phyloP scores from a whole-genome alignment of 2,113 vertebrate genomes.

The Oncorhynchus tshawytscha region DNA sequence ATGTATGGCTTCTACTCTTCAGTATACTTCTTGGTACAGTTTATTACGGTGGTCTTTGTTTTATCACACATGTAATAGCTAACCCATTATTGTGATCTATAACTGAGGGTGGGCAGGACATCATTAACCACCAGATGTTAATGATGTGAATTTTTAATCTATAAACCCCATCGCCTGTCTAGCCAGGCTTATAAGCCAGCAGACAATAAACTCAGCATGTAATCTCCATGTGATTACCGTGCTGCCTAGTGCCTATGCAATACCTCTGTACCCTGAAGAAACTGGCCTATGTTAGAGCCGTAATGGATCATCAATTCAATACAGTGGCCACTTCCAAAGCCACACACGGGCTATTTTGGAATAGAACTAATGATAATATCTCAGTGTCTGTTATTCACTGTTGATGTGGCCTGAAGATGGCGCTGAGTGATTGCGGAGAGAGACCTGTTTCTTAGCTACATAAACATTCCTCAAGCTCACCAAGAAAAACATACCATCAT shows the following conservation, averaged over 20 bases:
- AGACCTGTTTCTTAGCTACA: constrained; percentile 43
- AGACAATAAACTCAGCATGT: constrained; percentile 64
- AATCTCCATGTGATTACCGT: constrained; percentile 61
- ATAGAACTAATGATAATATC: constrained; percentile 33
- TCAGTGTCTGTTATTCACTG: background rate
- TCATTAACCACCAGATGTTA: constrained; percentile 52
- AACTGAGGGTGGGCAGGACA: constrained; percentile 41
- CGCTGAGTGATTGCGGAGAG: constrained; percentile 34
- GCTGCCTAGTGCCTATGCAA: constrained; percentile 62
- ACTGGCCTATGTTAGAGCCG: constrained; percentile 52
- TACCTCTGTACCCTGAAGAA: constrained; percentile 60
- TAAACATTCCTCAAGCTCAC: constrained; percentile 57
- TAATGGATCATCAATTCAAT: constrained; percentile 71
- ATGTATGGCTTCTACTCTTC: constrained; percentile 55
- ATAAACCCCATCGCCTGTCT: constrained; percentile 53
- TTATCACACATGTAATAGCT: constrained; percentile 54
- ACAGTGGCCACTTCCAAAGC: constrained; percentile 54
- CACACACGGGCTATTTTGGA: constrained; percentile 25
- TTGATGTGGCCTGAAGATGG: constrained; percentile 64
- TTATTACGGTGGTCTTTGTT: constrained; percentile 44
- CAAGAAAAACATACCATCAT: constrained; percentile 42
- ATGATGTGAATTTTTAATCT: constrained; percentile 70
- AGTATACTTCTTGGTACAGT: constrained; percentile 44
- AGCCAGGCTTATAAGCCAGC: constrained; percentile 39
- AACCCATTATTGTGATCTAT: constrained; percentile 51